A percentile compares a stretch with the other conserved stretches of the same genome.
phyloP scores from a whole-genome alignment of 2,113 vertebrate genomes.

The Odontophorus gujanensis region DNA sequence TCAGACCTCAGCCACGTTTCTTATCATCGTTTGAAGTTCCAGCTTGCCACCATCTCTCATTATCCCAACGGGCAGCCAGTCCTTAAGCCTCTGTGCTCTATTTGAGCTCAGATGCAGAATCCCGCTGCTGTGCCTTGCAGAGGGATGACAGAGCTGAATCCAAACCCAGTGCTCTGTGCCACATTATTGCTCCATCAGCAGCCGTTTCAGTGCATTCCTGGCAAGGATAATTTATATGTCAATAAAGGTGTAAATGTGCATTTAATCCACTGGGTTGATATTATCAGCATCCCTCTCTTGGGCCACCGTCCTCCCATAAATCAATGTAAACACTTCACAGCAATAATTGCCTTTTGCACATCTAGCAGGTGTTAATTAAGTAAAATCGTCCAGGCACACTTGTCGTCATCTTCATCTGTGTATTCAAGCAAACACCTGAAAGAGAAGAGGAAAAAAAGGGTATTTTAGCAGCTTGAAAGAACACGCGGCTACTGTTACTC shows the following conservation, averaged over 20 bases:
- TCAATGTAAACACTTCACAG: constrained; percentile 72
- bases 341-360: constrained; percentile 68
- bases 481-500: background rate
- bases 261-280: constrained; percentile 79
- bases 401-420: constrained; percentile 67
- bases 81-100: constrained; percentile 35
- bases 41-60: constrained; percentile 47
- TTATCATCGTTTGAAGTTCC: constrained; percentile 45
- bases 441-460: background rate
- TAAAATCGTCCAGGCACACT: constrained; percentile 58
- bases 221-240: constrained; percentile 78
- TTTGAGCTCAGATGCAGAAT: constrained; percentile 67
- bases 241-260: constrained; percentile 81
- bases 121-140: constrained; percentile 63
- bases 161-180: constrained; percentile 67
- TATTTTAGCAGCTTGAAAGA: constrained; percentile 33
- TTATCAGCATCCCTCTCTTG: constrained; percentile 79
- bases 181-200: constrained; percentile 77
- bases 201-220: constrained; percentile 75
- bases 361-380: constrained; percentile 67
- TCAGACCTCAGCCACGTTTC: constrained; percentile 71
- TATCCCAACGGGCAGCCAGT: constrained; percentile 53
- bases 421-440: constrained; percentile 70
- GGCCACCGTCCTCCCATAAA: constrained; percentile 77
- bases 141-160: constrained; percentile 64